Evolutionary conservation across 2,113 vertebrate species (phyloP), one percentile per base, ranked within the genome.

Genomic region (Gymnorhina tibicen): DNA sequence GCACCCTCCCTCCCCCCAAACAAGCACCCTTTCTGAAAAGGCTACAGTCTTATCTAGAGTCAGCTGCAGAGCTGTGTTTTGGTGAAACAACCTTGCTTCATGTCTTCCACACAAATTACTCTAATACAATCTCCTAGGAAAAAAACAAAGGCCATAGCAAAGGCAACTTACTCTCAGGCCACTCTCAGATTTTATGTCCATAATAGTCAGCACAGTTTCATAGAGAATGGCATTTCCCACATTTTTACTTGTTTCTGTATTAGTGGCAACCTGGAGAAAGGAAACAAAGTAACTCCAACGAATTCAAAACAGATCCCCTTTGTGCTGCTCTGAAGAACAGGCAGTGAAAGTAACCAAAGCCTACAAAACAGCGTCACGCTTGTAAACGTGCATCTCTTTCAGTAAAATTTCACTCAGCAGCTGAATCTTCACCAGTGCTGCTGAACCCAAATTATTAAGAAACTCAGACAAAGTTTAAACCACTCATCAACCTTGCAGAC

Each of bases 161-260:
- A 81, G 28, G 33, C 13, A 73, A 98, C 99, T 98, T 98, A 99
- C 99, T 97, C 99, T 98, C 87, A 99, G 96, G 94, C 99, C 99
- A 95, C 99, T 99, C 97, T 99, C 99, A 85, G 99, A 99, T 97
- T 99, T 99, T 98, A 99, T 99, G 98, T 99, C 99, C 99, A 99
- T 99, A 97, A 99, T 99, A 60, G 99, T 99, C 97, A 99, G 98
- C 84, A 99, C 99, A 1, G 99, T 99, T 98, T 99, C 99, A 91
- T 99, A 99, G 82, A 99, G 98, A 97, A 99, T 99, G 94, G 99
- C 99, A 93, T 99, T 99, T 96, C 99, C 99, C 97, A 99, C 99
- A 42, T 99, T 99, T 99, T 99, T 99, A 99, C 99, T 99, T 11
- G 99, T 99, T 97, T 99, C 99, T 63, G 99, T 99, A 95, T 99